Conservation (phyloP, 1,140 invertebrate genomes). For the Aricia agestis region DNA sequence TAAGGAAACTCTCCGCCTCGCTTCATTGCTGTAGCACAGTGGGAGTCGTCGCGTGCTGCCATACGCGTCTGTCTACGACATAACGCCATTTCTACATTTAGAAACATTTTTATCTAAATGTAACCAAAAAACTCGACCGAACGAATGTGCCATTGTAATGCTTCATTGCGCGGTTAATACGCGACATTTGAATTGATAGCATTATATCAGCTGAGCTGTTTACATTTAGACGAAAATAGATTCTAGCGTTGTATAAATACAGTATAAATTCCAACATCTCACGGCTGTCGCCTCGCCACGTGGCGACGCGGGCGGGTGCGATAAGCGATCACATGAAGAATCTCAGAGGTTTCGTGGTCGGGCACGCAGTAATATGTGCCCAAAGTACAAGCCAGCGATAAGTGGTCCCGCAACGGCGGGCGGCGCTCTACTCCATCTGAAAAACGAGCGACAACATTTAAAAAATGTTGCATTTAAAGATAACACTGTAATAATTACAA, state of each 20-base stretch:
- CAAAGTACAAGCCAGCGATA: constrained; percentile 47
- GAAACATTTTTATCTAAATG: neutral
- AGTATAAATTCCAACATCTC: constrained; percentile 36
- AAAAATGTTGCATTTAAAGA: too few relatives aligned
- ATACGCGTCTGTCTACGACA: neutral
- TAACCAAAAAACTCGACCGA: too few relatives aligned
- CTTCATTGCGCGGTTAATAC: too few relatives aligned
- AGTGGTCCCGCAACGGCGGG: constrained; percentile 4
- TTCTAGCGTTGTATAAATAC: constrained; percentile 35
- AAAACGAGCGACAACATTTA: constrained; percentile 19
- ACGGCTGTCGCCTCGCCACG: constrained; percentile 29
- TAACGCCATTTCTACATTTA: neutral
- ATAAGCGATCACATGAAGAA: constrained; percentile 22
- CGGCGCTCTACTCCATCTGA: constrained; percentile 32
- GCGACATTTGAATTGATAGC: too few relatives aligned
- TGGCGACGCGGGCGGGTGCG: neutral
- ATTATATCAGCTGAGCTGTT: too few relatives aligned
- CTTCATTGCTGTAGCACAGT: constrained; percentile 39
- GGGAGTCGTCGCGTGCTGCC: constrained; percentile 44
- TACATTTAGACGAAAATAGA: neutral
- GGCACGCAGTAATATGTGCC: constrained; percentile 25
- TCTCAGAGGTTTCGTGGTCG: constrained; percentile 25
- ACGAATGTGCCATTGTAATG: too few relatives aligned
- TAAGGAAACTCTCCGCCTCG: constrained; percentile 47
- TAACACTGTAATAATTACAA: too few relatives aligned